A percentile compares a stretch with the other conserved stretches of the same genome.
These are phyloP conservation scores for Nomada fucata DNA, from an alignment of 2,888 invertebrate species.

Conservation along the genomic window DNA sequence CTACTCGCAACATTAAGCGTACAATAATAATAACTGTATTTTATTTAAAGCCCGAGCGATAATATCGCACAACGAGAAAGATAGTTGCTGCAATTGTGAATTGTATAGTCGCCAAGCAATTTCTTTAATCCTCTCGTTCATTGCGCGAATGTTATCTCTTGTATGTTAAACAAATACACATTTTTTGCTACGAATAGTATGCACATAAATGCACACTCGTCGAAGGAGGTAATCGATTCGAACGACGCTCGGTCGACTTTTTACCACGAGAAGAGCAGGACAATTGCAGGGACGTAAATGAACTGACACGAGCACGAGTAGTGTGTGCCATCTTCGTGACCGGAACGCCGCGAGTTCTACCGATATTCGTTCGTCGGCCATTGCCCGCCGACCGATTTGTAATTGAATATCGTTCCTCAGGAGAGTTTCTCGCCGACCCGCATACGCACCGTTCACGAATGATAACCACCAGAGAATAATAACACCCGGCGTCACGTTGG, in stretches of 20 bases:
- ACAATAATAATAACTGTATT: no score
- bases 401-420: conserved; percentile 70
- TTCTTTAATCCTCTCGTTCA: no score
- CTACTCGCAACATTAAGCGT: no score
- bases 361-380: conserved; percentile 48
- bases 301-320: conserved; percentile 11
- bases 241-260: not conserved
- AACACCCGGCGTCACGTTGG: conserved; percentile 39
- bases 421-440: conserved; percentile 47
- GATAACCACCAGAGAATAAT: conserved; percentile 67
- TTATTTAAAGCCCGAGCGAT: no score
- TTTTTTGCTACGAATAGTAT: no score
- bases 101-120: no score
- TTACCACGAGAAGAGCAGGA: not conserved
- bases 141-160: no score
- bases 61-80: no score
- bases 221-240: no score
- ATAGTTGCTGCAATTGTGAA: no score
- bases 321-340: conserved; percentile 34
- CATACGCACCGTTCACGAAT: conserved; percentile 50
- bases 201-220: no score
- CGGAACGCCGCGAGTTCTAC: conserved; percentile 23
- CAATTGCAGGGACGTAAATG: conserved; percentile 23
- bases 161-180: no score
- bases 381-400: conserved; percentile 54